Percentiles rank a stretch among this genome's conserved stretches.
phyloP scores from a whole-genome alignment of 2,888 invertebrate species.

The Therioaphis trifolii region DNA sequence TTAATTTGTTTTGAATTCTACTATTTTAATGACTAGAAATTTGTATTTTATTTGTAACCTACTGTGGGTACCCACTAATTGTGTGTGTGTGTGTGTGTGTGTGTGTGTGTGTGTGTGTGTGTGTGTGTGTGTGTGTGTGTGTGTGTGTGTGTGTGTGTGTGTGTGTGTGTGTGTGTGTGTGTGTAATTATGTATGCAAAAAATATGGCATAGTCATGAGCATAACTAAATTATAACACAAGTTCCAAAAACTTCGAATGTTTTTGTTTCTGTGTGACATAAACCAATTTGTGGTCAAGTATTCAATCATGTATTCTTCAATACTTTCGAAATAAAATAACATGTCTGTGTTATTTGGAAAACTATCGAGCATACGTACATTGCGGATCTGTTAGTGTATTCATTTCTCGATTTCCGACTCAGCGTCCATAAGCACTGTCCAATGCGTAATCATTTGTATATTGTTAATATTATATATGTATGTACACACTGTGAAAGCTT shows the following conservation, averaged over 20 bases:
- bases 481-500: conserved; percentile 16
- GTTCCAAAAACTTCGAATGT: neutral
- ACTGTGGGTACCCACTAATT: too few relatives aligned
- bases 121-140: too few relatives aligned
- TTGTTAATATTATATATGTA: conserved; percentile 5
- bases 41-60: too few relatives aligned
- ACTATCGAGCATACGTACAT: neutral
- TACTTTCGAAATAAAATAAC: neutral
- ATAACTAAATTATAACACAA: neutral
- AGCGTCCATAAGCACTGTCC: neutral
- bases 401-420: conserved; percentile 14
- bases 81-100: too few relatives aligned
- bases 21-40: too few relatives aligned
- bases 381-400: neutral
- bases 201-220: neutral
- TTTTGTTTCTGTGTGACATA: neutral
- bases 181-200: too few relatives aligned
- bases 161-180: too few relatives aligned
- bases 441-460: neutral
- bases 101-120: too few relatives aligned
- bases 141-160: too few relatives aligned
- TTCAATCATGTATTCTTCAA: neutral
- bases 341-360: neutral
- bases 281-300: neutral
- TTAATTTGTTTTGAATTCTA: too few relatives aligned